Percentiles rank a stretch among this genome's conserved stretches.
Evolutionary conservation across 1,140 invertebrate genomes (phyloP).

Genomic region (Thaumatotibia leucotreta): DNA sequence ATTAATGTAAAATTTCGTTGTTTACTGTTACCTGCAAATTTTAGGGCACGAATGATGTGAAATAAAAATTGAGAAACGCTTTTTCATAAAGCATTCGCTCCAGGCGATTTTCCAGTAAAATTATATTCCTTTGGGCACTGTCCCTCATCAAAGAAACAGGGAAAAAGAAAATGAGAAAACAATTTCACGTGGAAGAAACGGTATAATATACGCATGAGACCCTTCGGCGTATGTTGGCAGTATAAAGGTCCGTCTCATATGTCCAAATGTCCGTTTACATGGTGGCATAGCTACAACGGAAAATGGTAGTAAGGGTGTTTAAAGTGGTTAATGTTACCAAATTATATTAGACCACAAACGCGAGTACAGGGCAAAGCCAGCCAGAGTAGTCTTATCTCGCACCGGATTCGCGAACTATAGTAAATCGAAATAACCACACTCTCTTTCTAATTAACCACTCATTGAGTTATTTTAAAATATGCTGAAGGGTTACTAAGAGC

Average conservation of each 20-base stretch:
- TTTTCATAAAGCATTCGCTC: neutral
- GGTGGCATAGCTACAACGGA: neutral
- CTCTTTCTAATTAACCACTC: no score
- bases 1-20: conserved; percentile 6
- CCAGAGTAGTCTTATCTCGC: no score
- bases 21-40: neutral
- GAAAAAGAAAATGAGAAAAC: neutral
- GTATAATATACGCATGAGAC: conserved; percentile 6
- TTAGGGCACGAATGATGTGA: neutral
- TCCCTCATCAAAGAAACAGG: neutral
- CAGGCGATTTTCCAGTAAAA: neutral
- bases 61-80: neutral
- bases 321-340: neutral
- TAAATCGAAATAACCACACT: no score
- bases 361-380: no score
- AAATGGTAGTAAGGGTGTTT: neutral
- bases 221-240: neutral
- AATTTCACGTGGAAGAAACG: neutral
- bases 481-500: no score
- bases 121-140: neutral
- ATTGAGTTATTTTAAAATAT: no score
- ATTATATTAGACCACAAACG: no score
- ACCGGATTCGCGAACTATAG: no score
- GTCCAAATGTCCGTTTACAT: neutral
- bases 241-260: conserved; percentile 3